Percentiles rank a stretch among this genome's conserved stretches.
Conservation (phyloP, 2,888 invertebrate genomes). For the Netelia virgata region DNA sequence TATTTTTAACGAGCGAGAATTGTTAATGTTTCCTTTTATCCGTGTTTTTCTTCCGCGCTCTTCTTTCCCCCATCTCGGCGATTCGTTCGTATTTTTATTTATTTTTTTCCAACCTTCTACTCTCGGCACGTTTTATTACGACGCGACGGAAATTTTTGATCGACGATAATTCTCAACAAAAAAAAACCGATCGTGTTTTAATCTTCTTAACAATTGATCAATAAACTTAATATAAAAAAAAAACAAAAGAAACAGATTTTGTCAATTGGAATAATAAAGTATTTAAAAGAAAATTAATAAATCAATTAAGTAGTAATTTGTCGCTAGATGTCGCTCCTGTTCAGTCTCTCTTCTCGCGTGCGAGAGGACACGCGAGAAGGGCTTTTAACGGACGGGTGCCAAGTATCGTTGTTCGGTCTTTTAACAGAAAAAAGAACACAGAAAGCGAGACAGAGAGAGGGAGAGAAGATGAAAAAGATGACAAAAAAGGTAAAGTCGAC, state of each 20-base stretch:
- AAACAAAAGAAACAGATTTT: not conserved
- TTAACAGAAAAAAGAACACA: constrained; percentile 51
- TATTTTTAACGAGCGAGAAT: not conserved
- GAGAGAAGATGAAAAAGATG: constrained; percentile 65
- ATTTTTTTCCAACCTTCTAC: no score
- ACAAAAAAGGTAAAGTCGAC: constrained; percentile 52
- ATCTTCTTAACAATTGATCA: constrained; percentile 22
- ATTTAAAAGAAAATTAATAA: no score
- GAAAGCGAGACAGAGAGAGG: constrained; percentile 40
- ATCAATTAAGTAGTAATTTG: not conserved
- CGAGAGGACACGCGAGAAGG: constrained; percentile 23
- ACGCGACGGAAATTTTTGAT: no score
- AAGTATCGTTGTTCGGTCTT: constrained; percentile 31
- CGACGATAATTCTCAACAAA: no score
- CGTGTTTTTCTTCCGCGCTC: not conserved
- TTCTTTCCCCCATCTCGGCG: not conserved
- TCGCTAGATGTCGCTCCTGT: constrained; percentile 11
- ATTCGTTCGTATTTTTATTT: not conserved
- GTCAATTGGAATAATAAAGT: no score
- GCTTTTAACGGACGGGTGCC: constrained; percentile 42
- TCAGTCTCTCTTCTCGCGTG: not conserved
- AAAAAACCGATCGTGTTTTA: no score
- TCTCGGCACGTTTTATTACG: no score
- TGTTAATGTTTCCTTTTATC: not conserved
- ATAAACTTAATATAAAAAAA: not conserved